Conservation (phyloP, 2,113 vertebrate genomes). For the Haemorhous mexicanus region DNA sequence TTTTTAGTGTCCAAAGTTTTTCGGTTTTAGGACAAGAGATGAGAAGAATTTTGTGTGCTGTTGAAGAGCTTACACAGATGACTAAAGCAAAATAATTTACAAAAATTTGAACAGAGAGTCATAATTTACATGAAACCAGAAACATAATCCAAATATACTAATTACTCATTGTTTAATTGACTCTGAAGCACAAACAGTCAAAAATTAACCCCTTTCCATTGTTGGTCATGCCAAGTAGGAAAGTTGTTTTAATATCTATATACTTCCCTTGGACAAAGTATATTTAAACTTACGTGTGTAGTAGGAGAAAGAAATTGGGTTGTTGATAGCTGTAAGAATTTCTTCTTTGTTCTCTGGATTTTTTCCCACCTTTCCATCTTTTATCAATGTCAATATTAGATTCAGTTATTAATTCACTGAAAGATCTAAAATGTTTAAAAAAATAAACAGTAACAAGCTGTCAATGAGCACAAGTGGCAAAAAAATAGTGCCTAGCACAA, state of each 20-base stretch:
- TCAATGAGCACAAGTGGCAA: background rate
- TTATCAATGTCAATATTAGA: background rate
- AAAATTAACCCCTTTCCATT: background rate
- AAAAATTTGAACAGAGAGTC: background rate
- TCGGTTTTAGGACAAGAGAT: background rate
- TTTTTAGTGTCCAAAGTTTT: background rate
- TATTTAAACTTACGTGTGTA: background rate
- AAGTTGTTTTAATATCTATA: background rate
- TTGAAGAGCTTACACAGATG: background rate
- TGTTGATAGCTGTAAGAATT: background rate
- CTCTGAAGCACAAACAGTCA: background rate
- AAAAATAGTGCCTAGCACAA: background rate
- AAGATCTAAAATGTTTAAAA: background rate
- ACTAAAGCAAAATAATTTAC: background rate
- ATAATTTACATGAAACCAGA: background rate
- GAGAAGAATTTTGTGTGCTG: background rate
- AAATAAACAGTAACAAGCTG: background rate
- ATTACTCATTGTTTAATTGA: background rate
- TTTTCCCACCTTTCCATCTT: background rate
- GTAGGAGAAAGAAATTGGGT: background rate
- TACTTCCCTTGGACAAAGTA: background rate
- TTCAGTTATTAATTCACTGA: background rate
- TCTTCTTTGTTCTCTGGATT: background rate
- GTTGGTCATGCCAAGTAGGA: background rate
- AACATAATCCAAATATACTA: background rate